These are phyloP conservation scores for Drosophila repleta DNA, from an alignment of 1,140 invertebrate species.

Conservation along the genomic window DNA sequence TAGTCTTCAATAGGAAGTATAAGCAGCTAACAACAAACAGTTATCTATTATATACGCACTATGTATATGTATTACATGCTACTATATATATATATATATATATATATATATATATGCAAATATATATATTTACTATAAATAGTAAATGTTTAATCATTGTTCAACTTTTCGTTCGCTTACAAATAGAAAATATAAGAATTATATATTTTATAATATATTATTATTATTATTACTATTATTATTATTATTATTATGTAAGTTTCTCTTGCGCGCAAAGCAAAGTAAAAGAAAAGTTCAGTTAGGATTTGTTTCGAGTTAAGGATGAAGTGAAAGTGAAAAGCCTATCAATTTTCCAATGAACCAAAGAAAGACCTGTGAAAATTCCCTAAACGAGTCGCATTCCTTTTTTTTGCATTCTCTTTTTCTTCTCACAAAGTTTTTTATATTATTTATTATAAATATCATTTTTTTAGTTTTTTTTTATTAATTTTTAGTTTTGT, in stretches of 20 bases:
- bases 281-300: conserved; percentile 11
- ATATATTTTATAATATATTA: conserved; percentile 8
- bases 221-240: not conserved
- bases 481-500: conserved; percentile 43
- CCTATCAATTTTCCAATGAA: conserved; percentile 18
- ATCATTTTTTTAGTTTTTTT: conserved; percentile 13
- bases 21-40: conserved; percentile 82
- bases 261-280: conserved; percentile 43
- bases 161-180: too few species aligned
- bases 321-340: conserved; percentile 12
- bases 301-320: not conserved
- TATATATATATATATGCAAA: conserved; percentile 54
- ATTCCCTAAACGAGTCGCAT: conserved; percentile 79
- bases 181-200: conserved; percentile 27
- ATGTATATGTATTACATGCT: conserved; percentile 46
- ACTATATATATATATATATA: conserved; percentile 11
- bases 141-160: conserved; percentile 17
- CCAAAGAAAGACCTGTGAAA: conserved; percentile 55
- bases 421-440: conserved; percentile 50
- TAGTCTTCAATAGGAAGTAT: conserved; percentile 80
- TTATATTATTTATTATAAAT: conserved; percentile 13
- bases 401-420: not conserved
- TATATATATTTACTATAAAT: conserved; percentile 60
- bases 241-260: not conserved
- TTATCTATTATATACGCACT: conserved; percentile 56